Evolutionary conservation across 2,797 vertebrate species (phyloP).

Genomic region (Urocyon cinereoargenteus): DNA sequence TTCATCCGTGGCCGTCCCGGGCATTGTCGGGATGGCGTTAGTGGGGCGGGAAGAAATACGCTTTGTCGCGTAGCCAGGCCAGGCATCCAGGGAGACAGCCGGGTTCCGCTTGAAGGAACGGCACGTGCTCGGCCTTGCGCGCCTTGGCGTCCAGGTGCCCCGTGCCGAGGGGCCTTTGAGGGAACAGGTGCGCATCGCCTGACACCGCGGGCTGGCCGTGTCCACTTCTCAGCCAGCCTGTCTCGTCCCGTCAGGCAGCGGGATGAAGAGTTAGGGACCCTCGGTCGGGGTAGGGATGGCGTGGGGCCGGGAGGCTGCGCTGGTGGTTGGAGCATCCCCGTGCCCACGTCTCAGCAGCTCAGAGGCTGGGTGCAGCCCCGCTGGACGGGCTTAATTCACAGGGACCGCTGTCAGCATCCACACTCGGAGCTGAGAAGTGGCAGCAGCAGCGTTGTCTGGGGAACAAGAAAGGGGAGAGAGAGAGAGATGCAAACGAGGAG

Average conservation of each 20-base stretch:
- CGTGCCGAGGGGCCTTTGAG: neutral
- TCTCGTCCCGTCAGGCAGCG: neutral
- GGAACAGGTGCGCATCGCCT: neutral
- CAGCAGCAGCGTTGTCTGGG: rapidly evolving
- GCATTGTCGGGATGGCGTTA: rapidly evolving
- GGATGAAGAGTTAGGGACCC: neutral
- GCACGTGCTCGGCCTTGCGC: rapidly evolving
- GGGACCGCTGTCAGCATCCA: neutral
- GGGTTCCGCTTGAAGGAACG: neutral
- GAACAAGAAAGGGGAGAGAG: neutral
- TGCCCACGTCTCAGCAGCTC: neutral
- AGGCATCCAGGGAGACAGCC: rapidly evolving
- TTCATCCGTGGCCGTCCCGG: too few species aligned
- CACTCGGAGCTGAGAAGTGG: neutral
- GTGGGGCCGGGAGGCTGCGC: neutral
- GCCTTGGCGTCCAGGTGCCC: rapidly evolving
- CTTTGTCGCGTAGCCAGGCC: neutral
- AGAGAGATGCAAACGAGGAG: neutral
- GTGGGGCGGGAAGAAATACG: rapidly evolving
- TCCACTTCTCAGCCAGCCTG: rapidly evolving
- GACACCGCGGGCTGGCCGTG: neutral
- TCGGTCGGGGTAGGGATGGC: neutral
- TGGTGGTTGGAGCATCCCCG: rapidly evolving
- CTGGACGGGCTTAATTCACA: neutral
- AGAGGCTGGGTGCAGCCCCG: rapidly evolving